These are phyloP conservation scores for Pristionchus fissidentatus DNA, from an alignment of 2,888 invertebrate genomes.

Conservation along the genomic window DNA sequence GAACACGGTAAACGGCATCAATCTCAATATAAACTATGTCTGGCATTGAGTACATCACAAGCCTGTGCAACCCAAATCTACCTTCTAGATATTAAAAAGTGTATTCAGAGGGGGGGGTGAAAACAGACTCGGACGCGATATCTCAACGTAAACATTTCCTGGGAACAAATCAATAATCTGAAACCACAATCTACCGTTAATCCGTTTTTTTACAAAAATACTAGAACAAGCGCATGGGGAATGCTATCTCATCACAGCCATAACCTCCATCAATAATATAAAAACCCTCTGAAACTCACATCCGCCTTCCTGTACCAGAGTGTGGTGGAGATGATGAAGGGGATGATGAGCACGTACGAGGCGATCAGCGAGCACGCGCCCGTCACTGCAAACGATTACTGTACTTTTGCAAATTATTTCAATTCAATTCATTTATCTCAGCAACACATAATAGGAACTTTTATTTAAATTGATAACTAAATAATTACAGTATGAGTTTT, in stretches of 20 bases:
- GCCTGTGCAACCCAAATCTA: too few species aligned
- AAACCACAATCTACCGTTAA: neutral
- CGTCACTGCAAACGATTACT: slow-evolving; percentile 78
- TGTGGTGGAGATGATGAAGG: slow-evolving; percentile 87
- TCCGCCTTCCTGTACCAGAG: slow-evolving; percentile 85
- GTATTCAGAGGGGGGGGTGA: too few species aligned
- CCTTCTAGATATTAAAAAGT: too few species aligned
- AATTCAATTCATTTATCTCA: too few species aligned
- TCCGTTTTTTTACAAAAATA: too few species aligned
- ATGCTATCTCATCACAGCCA: too few species aligned
- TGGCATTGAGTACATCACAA: too few species aligned
- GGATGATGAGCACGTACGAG: slow-evolving; percentile 89
- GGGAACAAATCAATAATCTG: neutral
- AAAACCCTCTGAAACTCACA: slow-evolving; percentile 48
- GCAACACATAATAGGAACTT: too few species aligned
- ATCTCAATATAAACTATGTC: too few species aligned
- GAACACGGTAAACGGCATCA: too few species aligned
- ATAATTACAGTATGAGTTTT: neutral
- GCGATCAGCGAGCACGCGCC: slow-evolving; percentile 91
- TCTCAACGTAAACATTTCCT: neutral
- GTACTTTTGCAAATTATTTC: neutral
- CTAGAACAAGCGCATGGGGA: too few species aligned
- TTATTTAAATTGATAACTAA: neutral
- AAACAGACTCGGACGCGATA: too few species aligned
- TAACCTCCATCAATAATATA: slow-evolving; percentile 57